phyloP scores from a whole-genome alignment of 2,113 vertebrate genomes.

The Pseudopodoces humilis region DNA sequence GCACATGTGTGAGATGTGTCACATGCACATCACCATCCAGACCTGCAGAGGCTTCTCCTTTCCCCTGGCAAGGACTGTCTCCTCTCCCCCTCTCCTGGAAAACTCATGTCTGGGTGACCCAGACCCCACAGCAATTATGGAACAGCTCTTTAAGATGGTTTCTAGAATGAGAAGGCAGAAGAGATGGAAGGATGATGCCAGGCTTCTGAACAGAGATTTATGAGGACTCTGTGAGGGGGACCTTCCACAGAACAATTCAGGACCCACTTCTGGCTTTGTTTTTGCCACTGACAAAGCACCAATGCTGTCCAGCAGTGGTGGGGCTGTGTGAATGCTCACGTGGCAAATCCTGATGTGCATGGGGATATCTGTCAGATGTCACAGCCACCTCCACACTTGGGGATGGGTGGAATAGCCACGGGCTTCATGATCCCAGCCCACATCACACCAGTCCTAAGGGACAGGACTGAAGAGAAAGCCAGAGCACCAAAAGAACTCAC shows the following conservation, averaged over 20 bases:
- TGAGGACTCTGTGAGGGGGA: neutral
- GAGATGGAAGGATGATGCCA: neutral
- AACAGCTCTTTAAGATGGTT: neutral
- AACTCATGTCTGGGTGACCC: no score
- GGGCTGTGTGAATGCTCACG: neutral
- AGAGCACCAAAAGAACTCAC: no score
- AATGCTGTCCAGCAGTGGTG: neutral
- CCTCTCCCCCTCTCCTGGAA: neutral
- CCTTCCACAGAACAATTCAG: neutral
- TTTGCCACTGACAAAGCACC: no score
- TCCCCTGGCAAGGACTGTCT: rapidly evolving
- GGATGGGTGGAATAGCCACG: no score
- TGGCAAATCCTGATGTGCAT: rapidly evolving
- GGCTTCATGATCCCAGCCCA: rapidly evolving
- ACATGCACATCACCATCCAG: neutral
- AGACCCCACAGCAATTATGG: neutral
- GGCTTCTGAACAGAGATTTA: neutral
- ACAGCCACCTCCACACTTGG: neutral
- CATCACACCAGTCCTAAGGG: neutral
- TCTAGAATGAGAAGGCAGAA: neutral
- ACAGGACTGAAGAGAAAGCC: neutral
- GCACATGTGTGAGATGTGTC: neutral
- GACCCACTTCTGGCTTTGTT: neutral
- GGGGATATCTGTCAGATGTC: neutral
- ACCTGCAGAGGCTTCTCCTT: neutral